Percentiles rank a stretch among this genome's conserved stretches.
These are phyloP conservation scores for Mythimna ferrago DNA, from an alignment of 2,888 invertebrate species.

Conservation along the genomic window DNA sequence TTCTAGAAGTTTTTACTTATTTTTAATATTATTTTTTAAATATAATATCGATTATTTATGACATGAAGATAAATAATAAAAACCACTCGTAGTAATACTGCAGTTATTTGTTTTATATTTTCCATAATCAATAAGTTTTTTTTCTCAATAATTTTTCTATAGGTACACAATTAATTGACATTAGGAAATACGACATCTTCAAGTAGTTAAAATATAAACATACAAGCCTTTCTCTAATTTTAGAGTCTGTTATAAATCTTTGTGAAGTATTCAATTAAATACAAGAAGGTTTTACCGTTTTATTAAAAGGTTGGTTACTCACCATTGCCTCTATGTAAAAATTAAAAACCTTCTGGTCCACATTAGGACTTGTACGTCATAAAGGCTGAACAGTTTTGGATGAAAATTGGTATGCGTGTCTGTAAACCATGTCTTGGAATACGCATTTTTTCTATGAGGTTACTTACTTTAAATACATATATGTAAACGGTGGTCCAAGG, in stretches of 20 bases:
- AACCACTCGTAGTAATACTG: too few relatives aligned
- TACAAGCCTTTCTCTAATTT: constrained; percentile 7
- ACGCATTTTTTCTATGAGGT: too few relatives aligned
- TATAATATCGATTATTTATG: background rate
- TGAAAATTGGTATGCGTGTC: too few relatives aligned
- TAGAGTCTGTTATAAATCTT: constrained; percentile 23
- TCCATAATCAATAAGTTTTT: background rate
- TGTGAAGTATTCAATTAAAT: constrained; percentile 11
- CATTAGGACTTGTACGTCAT: too few relatives aligned
- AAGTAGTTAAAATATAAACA: constrained; percentile 5
- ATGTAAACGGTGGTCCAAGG: too few relatives aligned
- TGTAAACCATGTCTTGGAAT: too few relatives aligned
- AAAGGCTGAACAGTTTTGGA: too few relatives aligned
- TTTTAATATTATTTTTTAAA: background rate
- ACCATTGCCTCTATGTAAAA: too few relatives aligned
- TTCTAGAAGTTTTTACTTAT: background rate
- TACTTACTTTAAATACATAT: too few relatives aligned
- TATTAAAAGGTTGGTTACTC: too few relatives aligned
- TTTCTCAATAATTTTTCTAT: constrained; percentile 1
- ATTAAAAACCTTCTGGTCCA: too few relatives aligned
- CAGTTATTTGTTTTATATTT: constrained; percentile 3
- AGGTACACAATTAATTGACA: background rate
- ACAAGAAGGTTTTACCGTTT: background rate
- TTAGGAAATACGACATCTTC: background rate
- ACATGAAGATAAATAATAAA: background rate